Evolutionary conservation across 2,113 vertebrate species (phyloP).

Genomic region (Lethenteron reissneri): DNA sequence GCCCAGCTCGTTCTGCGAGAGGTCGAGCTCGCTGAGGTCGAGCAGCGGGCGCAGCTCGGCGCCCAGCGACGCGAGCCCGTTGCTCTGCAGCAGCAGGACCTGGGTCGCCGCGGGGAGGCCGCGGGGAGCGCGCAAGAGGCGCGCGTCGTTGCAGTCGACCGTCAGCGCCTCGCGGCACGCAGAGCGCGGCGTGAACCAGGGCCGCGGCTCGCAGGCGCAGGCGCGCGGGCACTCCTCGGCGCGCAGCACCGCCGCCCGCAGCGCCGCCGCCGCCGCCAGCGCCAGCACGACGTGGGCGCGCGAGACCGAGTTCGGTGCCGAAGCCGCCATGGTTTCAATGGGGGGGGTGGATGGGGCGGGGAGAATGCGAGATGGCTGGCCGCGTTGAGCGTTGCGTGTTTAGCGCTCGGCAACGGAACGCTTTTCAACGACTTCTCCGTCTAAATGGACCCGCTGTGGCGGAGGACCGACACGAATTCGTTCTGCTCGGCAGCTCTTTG

Average conservation of each 20-base stretch:
- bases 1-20: slow-evolving; percentile 42
- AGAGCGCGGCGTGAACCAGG: slow-evolving; percentile 46
- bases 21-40: slow-evolving; percentile 41
- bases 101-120: slow-evolving; percentile 33
- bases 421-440: no score
- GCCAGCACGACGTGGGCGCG: no score
- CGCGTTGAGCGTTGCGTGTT: no score
- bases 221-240: slow-evolving; percentile 34
- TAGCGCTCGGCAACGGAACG: no score
- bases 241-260: slow-evolving; percentile 7
- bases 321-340: no score
- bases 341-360: no score
- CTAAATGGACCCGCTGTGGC: no score
- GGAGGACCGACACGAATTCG: no score
- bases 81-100: slow-evolving; percentile 42
- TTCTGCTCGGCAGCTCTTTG: no score
- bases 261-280: slow-evolving; percentile 15
- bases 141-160: slow-evolving; percentile 41
- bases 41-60: slow-evolving; percentile 27
- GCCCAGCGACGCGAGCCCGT: slow-evolving; percentile 33
- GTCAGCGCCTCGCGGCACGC: slow-evolving; percentile 37
- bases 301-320: no score
- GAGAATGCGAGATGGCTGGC: no score
- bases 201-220: slow-evolving; percentile 44
- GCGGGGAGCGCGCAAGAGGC: slow-evolving; percentile 23